Evolutionary conservation across 2,113 vertebrate species (phyloP).

Genomic region (Cebidichthys violaceus): DNA sequence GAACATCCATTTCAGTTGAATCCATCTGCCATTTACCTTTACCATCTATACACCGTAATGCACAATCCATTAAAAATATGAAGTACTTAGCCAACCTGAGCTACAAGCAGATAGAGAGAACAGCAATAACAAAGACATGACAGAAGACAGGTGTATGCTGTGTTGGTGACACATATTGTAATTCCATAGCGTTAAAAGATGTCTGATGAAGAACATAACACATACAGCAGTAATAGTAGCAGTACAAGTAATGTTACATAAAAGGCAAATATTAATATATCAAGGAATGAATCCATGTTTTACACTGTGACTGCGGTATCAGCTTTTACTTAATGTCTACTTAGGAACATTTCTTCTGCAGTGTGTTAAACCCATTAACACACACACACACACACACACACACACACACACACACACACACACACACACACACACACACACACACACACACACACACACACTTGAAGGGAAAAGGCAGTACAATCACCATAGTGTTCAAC

Average conservation of each 20-base stretch:
- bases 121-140: conserved; percentile 68
- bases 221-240: conserved; percentile 75
- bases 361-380: conserved; percentile 49
- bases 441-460: conserved; percentile 15
- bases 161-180: conserved; percentile 61
- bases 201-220: conserved; percentile 64
- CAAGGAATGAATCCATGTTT: conserved; percentile 59
- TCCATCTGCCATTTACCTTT: conserved; percentile 58
- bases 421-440: conserved; percentile 21
- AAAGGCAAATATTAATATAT: conserved; percentile 76
- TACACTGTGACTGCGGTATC: conserved; percentile 50
- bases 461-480: conserved; percentile 63
- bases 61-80: conserved; percentile 92
- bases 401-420: conserved; percentile 36
- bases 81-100: conserved; percentile 88
- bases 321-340: conserved; percentile 50
- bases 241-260: conserved; percentile 77
- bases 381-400: conserved; percentile 25
- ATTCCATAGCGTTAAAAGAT: conserved; percentile 65
- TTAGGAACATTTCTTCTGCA: conserved; percentile 48
- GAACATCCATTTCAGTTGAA: conserved; percentile 65
- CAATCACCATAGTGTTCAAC: conserved; percentile 67
- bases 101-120: conserved; percentile 78
- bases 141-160: conserved; percentile 64
- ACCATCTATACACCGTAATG: conserved; percentile 84